A percentile compares a stretch with the other conserved stretches of the same genome.
Evolutionary conservation across 2,113 vertebrate genomes (phyloP).

Genomic region (Microtus montanus): DNA sequence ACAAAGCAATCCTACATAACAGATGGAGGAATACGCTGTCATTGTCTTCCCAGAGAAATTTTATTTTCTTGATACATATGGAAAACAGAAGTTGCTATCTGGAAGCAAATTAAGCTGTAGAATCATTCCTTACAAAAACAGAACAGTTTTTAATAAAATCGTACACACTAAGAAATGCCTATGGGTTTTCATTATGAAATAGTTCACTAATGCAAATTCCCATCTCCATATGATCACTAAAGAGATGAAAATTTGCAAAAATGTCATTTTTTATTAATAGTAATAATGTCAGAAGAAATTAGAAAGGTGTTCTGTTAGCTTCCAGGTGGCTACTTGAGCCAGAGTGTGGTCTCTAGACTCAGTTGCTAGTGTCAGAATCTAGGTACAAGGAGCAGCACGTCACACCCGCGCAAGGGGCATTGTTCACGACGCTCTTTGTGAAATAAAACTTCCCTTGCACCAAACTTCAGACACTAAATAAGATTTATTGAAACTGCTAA

Average conservation of each 20-base stretch:
- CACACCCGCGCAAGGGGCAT: background rate
- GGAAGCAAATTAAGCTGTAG: background rate
- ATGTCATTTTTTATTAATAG: background rate
- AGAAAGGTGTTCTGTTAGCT: background rate
- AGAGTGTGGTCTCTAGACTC: background rate
- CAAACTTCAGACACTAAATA: background rate
- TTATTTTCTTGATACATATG: background rate
- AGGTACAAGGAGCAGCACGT: background rate
- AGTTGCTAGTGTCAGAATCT: background rate
- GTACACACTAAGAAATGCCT: background rate
- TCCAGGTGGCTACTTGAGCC: background rate
- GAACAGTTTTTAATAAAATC: background rate
- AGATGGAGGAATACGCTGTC: background rate
- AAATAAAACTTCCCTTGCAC: constrained; percentile 14
- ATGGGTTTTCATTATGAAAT: constrained; percentile 19
- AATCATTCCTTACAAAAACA: background rate
- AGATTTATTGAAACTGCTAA: constrained; percentile 5
- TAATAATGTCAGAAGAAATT: background rate
- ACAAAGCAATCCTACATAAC: background rate
- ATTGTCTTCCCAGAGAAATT: background rate
- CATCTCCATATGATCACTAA: background rate
- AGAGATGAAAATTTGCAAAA: background rate
- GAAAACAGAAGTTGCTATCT: background rate
- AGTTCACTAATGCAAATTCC: background rate
- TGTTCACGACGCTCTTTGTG: background rate